phyloP scores from a whole-genome alignment of 1,140 invertebrate genomes.

The Probaryconus sp. region DNA sequence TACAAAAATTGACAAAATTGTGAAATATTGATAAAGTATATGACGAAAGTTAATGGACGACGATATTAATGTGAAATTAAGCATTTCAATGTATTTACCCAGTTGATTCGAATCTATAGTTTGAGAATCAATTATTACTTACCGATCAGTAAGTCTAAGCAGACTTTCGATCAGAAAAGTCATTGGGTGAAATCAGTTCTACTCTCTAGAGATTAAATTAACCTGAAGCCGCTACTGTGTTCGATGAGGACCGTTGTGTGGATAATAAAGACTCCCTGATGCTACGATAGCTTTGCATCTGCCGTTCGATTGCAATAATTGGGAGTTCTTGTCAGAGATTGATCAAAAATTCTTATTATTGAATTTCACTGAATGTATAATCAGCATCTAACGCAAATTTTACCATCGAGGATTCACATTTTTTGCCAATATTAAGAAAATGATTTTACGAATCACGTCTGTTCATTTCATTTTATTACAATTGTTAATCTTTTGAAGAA shows the following conservation, averaged over 20 bases:
- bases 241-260: slow-evolving; percentile 51
- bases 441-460: too few relatives aligned
- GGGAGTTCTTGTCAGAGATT: slow-evolving; percentile 56
- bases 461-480: too few relatives aligned
- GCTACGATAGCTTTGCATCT: slow-evolving; percentile 69
- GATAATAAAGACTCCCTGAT: slow-evolving; percentile 66
- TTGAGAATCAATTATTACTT: slow-evolving; percentile 60
- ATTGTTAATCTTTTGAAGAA: too few relatives aligned
- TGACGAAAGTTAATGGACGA: too few relatives aligned
- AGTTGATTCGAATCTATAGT: slow-evolving; percentile 61
- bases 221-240: slow-evolving; percentile 47
- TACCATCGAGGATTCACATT: too few relatives aligned
- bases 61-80: too few relatives aligned
- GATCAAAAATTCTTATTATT: slow-evolving; percentile 64
- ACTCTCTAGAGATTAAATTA: slow-evolving; percentile 64
- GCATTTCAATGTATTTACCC: slow-evolving; percentile 60
- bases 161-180: slow-evolving; percentile 43
- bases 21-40: too few relatives aligned
- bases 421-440: too few relatives aligned
- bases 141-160: slow-evolving; percentile 47
- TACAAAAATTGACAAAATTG: too few relatives aligned
- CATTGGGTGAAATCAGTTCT: background rate
- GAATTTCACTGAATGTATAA: slow-evolving; percentile 46
- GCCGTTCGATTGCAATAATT: slow-evolving; percentile 69
- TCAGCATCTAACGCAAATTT: too few relatives aligned